Percentiles rank a stretch among this genome's conserved stretches.
These are phyloP conservation scores for Heliconius hermathena DNA, from an alignment of 1,140 invertebrate genomes.

Conservation along the genomic window DNA sequence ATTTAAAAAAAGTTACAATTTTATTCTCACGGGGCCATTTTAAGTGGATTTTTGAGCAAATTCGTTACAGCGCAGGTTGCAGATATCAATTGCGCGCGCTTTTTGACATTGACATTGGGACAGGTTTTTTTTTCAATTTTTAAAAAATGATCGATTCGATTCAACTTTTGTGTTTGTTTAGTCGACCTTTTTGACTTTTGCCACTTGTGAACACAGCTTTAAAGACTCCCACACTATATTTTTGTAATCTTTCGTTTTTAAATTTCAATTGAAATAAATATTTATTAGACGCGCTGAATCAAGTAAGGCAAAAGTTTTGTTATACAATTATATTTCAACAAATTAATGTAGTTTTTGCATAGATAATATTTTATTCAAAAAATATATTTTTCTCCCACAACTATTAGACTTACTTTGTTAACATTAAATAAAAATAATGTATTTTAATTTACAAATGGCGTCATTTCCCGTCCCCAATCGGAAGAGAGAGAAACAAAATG, in stretches of 20 bases:
- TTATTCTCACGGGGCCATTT: conserved; percentile 61
- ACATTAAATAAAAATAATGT: background rate
- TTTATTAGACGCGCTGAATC: no score
- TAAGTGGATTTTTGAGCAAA: conserved; percentile 51
- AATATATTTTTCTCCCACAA: no score
- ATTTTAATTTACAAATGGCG: conserved; percentile 11
- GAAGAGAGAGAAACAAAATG: conserved; percentile 54
- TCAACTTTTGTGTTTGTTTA: conserved; percentile 71
- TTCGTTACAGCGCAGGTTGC: conserved; percentile 58
- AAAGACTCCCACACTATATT: conserved; percentile 56
- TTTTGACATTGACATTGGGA: conserved; percentile 57
- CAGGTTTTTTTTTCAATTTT: conserved; percentile 59
- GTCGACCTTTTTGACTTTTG: conserved; percentile 51
- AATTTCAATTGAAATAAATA: background rate
- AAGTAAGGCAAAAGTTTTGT: no score
- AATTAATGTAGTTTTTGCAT: no score
- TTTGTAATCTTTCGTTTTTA: background rate
- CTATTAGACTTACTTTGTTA: background rate
- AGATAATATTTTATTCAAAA: no score
- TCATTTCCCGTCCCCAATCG: conserved; percentile 25
- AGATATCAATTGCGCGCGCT: conserved; percentile 36
- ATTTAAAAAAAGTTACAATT: conserved; percentile 56
- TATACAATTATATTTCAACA: no score
- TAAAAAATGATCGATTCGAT: conserved; percentile 72
- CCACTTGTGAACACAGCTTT: conserved; percentile 44